phyloP scores from a whole-genome alignment of 2,797 vertebrate genomes.

The Moxostoma hubbsi region DNA sequence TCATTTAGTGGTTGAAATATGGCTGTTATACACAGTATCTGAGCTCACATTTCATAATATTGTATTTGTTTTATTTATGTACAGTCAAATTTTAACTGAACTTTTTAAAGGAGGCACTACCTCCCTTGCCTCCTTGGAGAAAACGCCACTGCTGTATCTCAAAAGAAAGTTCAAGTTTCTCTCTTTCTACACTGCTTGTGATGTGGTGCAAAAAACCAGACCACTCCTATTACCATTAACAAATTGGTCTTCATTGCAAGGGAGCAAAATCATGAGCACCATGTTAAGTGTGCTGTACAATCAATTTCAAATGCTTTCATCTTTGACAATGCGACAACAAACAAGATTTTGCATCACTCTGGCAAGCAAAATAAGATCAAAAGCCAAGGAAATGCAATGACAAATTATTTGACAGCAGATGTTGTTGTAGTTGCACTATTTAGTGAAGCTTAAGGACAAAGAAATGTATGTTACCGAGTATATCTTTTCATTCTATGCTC shows the following conservation, averaged over 20 bases:
- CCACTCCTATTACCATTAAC: constrained; percentile 7
- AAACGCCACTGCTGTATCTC: neutral
- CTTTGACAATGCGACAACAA: neutral
- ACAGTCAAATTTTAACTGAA: no score
- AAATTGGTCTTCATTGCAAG: neutral
- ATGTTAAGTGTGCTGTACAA: constrained; percentile 1
- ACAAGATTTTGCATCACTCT: neutral
- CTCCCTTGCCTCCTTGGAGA: no score
- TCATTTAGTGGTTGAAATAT: no score
- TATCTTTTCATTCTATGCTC: neutral
- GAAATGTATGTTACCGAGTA: neutral
- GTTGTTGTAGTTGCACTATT: neutral
- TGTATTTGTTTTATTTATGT: no score
- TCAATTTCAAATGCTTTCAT: constrained; percentile 20
- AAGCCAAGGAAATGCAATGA: neutral
- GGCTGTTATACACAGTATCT: no score
- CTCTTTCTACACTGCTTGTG: neutral
- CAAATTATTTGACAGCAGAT: neutral
- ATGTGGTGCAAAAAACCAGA: neutral
- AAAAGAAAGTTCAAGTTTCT: neutral
- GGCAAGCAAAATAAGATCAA: neutral
- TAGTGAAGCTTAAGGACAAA: neutral
- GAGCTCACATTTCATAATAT: no score
- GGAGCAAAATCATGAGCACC: neutral
- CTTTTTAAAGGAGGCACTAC: no score